Evolutionary conservation across 2,888 invertebrate species (phyloP).

Genomic region (Pocota personata): DNA sequence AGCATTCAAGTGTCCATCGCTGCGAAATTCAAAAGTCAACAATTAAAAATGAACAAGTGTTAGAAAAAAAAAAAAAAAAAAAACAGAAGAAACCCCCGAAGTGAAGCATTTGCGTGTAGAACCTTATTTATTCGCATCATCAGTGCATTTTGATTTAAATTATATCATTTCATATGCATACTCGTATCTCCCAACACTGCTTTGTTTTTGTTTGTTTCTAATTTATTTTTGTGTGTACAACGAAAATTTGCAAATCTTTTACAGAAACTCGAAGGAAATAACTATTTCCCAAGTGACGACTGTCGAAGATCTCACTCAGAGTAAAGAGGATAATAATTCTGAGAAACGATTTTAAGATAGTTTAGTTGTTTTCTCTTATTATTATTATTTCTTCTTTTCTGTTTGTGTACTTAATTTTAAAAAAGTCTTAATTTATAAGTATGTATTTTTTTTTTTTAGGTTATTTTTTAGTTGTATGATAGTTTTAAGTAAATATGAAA

Average conservation of each 20-base stretch:
- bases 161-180: slow-evolving; percentile 35
- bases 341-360: slow-evolving; percentile 53
- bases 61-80: background rate
- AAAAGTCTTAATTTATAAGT: slow-evolving; percentile 42
- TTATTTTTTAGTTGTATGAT: slow-evolving; percentile 47
- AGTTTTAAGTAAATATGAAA: slow-evolving; percentile 25
- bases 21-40: slow-evolving; percentile 56
- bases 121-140: background rate
- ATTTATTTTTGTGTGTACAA: slow-evolving; percentile 17
- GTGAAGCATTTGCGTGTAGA: background rate
- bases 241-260: slow-evolving; percentile 70
- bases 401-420: slow-evolving; percentile 41
- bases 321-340: slow-evolving; percentile 65
- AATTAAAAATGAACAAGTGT: slow-evolving; percentile 42
- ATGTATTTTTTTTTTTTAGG: slow-evolving; percentile 38
- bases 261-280: slow-evolving; percentile 77
- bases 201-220: background rate
- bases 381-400: slow-evolving; percentile 27
- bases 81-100: background rate
- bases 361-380: slow-evolving; percentile 8
- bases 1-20: slow-evolving; percentile 58
- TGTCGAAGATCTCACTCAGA: slow-evolving; percentile 75
- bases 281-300: slow-evolving; percentile 78
- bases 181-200: slow-evolving; percentile 7
- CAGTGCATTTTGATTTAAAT: slow-evolving; percentile 15